These are phyloP conservation scores for Paradoxurus hermaphroditus DNA, from an alignment of 2,113 vertebrate genomes.

Conservation along the genomic window DNA sequence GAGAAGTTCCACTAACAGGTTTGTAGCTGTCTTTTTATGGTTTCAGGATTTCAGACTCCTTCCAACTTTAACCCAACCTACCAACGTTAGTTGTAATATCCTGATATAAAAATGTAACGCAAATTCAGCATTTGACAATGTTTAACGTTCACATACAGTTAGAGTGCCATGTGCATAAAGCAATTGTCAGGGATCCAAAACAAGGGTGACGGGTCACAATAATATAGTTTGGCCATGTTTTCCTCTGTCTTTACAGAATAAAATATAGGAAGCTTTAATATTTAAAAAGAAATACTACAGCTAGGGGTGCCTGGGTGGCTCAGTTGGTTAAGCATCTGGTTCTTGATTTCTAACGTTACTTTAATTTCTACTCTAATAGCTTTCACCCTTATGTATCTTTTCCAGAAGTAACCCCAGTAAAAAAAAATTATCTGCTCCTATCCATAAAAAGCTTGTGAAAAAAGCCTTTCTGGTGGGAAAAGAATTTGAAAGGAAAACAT, in stretches of 20 bases:
- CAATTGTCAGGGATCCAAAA: no score
- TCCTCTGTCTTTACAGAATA: no score
- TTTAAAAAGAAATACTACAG: no score
- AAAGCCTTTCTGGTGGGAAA: conserved; percentile 43
- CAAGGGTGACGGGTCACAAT: no score
- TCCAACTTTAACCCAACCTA: neutral
- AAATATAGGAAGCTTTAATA: no score
- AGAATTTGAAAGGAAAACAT: conserved; percentile 61
- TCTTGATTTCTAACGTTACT: neutral
- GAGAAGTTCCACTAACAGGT: neutral
- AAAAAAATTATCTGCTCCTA: neutral
- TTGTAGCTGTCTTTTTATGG: neutral
- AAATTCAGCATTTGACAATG: neutral
- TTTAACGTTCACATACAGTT: no score
- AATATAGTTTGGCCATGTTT: no score
- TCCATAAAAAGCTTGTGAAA: neutral
- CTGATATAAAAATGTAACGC: neutral
- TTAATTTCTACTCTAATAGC: neutral
- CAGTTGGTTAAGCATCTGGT: no score
- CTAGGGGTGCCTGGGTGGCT: no score
- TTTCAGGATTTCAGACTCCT: neutral
- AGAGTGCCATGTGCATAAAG: no score
- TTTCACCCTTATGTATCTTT: neutral
- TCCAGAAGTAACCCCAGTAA: neutral
- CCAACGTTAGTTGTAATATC: neutral